These are phyloP conservation scores for Congeria kusceri DNA, from an alignment of 2,888 invertebrate species.

Conservation along the genomic window DNA sequence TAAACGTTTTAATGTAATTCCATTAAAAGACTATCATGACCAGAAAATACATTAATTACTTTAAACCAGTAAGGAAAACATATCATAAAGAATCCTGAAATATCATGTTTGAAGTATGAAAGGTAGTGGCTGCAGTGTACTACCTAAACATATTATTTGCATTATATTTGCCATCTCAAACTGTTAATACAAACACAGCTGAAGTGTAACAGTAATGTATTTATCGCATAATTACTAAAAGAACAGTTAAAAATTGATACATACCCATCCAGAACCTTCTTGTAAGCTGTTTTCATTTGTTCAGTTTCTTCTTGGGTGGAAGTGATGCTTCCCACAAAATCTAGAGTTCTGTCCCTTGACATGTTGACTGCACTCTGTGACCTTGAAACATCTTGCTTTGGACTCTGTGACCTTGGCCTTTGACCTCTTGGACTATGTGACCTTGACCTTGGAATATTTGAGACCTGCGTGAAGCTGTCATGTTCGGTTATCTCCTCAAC, in stretches of 20 bases:
- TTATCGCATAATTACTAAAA: no score
- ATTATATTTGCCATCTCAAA: no score
- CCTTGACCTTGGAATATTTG: conserved; percentile 59
- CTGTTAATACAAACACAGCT: no score
- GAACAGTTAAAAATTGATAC: conserved; percentile 12
- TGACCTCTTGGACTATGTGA: conserved; percentile 51
- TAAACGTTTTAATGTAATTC: no score
- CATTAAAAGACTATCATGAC: no score
- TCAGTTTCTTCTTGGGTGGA: conserved; percentile 70
- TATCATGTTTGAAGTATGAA: no score
- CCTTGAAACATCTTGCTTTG: conserved; percentile 38
- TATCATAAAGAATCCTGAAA: no score
- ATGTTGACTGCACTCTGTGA: conserved; percentile 49
- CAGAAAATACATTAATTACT: no score
- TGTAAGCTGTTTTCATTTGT: conserved; percentile 75
- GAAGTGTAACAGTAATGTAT: no score
- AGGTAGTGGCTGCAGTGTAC: no score
- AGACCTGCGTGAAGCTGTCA: conserved; percentile 63
- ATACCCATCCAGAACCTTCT: conserved; percentile 78
- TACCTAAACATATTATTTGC: no score
- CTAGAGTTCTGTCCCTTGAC: conserved; percentile 55
- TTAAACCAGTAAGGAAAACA: no score
- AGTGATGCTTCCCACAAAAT: conserved; percentile 53
- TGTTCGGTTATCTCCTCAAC: conserved; percentile 64
- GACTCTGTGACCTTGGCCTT: conserved; percentile 58